These are phyloP conservation scores for Amphilophus citrinellus DNA, from an alignment of 2,113 vertebrate genomes.

Conservation along the genomic window DNA sequence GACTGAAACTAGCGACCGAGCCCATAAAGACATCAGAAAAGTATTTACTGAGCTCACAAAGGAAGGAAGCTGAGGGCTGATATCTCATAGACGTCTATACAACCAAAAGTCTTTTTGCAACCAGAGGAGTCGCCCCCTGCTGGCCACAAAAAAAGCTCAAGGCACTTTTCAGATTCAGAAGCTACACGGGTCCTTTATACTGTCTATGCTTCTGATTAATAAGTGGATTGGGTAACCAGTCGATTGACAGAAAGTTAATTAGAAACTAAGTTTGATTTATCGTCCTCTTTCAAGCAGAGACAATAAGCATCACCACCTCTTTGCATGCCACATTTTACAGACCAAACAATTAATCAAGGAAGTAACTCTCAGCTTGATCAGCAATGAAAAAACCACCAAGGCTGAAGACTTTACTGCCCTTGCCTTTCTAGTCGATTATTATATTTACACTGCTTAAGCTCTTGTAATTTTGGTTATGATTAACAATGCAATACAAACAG, in stretches of 20 bases:
- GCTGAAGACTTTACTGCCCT: not conserved
- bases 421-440: not conserved
- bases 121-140: not conserved
- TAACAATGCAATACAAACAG: not conserved
- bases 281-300: not conserved
- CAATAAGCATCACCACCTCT: not conserved
- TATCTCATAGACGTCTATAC: not conserved
- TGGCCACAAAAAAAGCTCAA: not conserved
- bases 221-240: not conserved
- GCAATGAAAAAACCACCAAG: not conserved
- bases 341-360: not conserved
- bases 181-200: not conserved
- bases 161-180: not conserved
- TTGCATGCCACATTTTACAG: not conserved
- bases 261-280: not conserved
- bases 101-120: not conserved
- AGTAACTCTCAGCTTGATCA: not conserved
- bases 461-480: not conserved
- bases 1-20: not conserved
- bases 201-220: not conserved
- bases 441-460: not conserved
- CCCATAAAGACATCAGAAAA: not conserved
- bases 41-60: not conserved
- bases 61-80: not conserved
- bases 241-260: conserved; percentile 2